Conservation (phyloP, 2,888 invertebrate species). For the Nomada flava region DNA sequence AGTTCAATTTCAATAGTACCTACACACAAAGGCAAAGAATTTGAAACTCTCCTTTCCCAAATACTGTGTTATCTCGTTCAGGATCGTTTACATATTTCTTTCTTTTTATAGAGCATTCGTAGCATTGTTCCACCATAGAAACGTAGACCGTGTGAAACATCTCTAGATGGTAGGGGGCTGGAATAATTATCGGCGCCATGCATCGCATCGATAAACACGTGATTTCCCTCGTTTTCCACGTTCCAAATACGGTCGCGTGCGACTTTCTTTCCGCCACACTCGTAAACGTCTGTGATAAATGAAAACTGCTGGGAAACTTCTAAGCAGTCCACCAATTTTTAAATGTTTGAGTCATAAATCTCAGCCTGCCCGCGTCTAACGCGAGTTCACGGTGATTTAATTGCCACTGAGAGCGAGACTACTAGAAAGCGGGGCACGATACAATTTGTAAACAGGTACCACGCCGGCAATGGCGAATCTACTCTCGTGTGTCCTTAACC, state of each 20-base stretch:
- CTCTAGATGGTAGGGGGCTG: too few species aligned
- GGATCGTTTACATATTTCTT: too few species aligned
- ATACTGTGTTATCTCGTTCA: too few species aligned
- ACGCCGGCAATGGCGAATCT: not conserved
- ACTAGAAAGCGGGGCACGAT: not conserved
- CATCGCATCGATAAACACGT: slow-evolving; percentile 14
- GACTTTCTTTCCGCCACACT: slow-evolving; percentile 39
- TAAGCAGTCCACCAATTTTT: too few species aligned
- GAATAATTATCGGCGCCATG: not conserved
- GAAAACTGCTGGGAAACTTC: not conserved
- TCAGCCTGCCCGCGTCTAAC: too few species aligned
- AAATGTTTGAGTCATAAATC: too few species aligned
- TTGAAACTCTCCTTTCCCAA: too few species aligned
- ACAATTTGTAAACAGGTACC: not conserved
- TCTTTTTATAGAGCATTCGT: too few species aligned
- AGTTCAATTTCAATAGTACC: too few species aligned
- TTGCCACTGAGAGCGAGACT: not conserved
- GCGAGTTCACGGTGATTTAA: not conserved
- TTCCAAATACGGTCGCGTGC: slow-evolving; percentile 47
- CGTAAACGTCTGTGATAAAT: not conserved
- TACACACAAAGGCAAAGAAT: too few species aligned
- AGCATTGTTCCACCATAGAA: not conserved
- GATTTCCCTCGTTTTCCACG: slow-evolving; percentile 51
- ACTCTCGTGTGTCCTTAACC: not conserved
- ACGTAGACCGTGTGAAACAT: slow-evolving; percentile 27